Conservation (phyloP, 2,888 invertebrate genomes). For the Branchellion lobata region DNA sequence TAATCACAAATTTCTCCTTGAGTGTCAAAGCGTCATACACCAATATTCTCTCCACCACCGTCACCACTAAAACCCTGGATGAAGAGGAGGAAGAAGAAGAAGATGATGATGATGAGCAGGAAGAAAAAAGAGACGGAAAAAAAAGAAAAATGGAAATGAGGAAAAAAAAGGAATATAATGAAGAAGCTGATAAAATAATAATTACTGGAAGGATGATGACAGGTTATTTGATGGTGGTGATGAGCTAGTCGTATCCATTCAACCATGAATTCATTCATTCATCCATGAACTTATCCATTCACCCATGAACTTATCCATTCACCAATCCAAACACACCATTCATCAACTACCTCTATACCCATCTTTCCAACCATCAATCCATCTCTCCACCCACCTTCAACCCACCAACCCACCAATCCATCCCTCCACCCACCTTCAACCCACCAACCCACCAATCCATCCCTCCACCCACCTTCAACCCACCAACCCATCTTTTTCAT, state of each 20-base stretch:
- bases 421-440: neutral
- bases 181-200: too few species aligned
- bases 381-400: neutral
- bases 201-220: too few species aligned
- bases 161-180: neutral
- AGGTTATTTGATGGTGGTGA: too few species aligned
- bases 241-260: neutral
- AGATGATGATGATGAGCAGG: too few species aligned
- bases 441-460: neutral
- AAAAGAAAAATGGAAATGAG: neutral
- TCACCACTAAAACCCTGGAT: slow-evolving; percentile 23
- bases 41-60: slow-evolving; percentile 19
- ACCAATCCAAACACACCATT: too few species aligned
- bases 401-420: neutral
- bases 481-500: neutral
- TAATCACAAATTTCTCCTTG: slow-evolving; percentile 27
- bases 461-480: neutral
- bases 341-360: too few species aligned
- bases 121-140: neutral
- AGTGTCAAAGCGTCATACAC: slow-evolving; percentile 25
- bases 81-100: neutral
- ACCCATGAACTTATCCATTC: too few species aligned
- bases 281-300: neutral
- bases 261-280: neutral
- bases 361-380: neutral